Percentiles rank a stretch among this genome's conserved stretches.
These are phyloP conservation scores for Drosophila kanapiae DNA, from an alignment of 1,140 invertebrate species.

Conservation along the genomic window DNA sequence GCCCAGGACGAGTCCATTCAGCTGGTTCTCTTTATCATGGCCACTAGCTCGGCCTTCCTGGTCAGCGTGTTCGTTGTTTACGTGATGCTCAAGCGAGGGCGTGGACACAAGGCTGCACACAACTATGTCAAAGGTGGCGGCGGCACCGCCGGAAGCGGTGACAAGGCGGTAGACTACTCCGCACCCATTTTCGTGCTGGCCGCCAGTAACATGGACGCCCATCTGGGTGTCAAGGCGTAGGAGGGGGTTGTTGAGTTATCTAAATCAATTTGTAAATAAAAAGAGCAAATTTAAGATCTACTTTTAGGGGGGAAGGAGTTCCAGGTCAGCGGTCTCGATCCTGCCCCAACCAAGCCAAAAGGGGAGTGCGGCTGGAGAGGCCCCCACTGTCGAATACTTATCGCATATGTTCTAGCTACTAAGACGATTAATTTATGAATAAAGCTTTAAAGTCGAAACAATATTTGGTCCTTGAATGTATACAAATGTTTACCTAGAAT, in stretches of 20 bases:
- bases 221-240: slow-evolving; percentile 66
- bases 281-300: slow-evolving; percentile 48
- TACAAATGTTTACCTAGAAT: not conserved
- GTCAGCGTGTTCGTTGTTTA: slow-evolving; percentile 84
- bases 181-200: slow-evolving; percentile 82
- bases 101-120: slow-evolving; percentile 51
- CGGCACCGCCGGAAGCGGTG: slow-evolving; percentile 6
- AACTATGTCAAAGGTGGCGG: slow-evolving; percentile 27
- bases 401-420: slow-evolving; percentile 56
- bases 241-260: slow-evolving; percentile 53
- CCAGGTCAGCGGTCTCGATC: not conserved
- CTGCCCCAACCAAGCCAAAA: slow-evolving; percentile 45
- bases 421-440: slow-evolving; percentile 82
- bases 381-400: slow-evolving; percentile 39
- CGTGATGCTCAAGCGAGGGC: slow-evolving; percentile 79
- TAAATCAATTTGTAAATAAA: slow-evolving; percentile 78
- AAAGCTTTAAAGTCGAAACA: slow-evolving; percentile 74
- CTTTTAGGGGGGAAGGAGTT: slow-evolving; percentile 38
- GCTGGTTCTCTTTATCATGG: slow-evolving; percentile 80
- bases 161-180: slow-evolving; percentile 75
- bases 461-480: not conserved
- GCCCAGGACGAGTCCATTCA: slow-evolving; percentile 77
- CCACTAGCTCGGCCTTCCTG: slow-evolving; percentile 82
- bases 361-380: slow-evolving; percentile 24
- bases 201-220: slow-evolving; percentile 45